phyloP scores from a whole-genome alignment of 1,140 invertebrate genomes.

The Caenorhabditis briggsae region DNA sequence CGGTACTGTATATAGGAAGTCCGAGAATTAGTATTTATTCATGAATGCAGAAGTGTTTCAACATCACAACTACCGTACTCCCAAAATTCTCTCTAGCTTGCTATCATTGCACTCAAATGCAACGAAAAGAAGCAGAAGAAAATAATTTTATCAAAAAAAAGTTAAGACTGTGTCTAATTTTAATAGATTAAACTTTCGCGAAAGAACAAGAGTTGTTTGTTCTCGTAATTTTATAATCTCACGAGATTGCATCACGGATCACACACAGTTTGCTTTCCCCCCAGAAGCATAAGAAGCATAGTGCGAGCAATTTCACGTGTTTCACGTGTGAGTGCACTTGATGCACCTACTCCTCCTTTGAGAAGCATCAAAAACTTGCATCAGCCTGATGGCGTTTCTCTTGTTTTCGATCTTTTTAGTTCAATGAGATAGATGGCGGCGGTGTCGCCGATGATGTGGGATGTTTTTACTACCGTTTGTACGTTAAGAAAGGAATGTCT shows the following conservation, averaged over 20 bases:
- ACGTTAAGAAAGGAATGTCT: not conserved
- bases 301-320: slow-evolving; percentile 43
- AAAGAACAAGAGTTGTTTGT: not conserved
- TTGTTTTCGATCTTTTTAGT: not conserved
- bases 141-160: no score
- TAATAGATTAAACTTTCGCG: not conserved
- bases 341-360: slow-evolving; percentile 34
- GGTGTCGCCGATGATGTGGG: not conserved
- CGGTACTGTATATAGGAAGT: no score
- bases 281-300: slow-evolving; percentile 3
- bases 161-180: not conserved
- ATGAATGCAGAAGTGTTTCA: no score
- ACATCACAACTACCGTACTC: no score
- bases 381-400: not conserved
- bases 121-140: not conserved
- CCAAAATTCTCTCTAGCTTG: not conserved
- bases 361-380: slow-evolving; percentile 24
- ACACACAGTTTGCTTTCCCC: slow-evolving; percentile 17
- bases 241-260: slow-evolving; percentile 44
- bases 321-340: slow-evolving; percentile 34
- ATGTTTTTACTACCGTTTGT: slow-evolving; percentile 14
- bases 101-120: not conserved
- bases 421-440: not conserved
- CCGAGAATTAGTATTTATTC: no score
- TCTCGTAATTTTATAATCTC: slow-evolving; percentile 8